Conservation (phyloP, 2,113 vertebrate species). For the Pseudonaja textilis region DNA sequence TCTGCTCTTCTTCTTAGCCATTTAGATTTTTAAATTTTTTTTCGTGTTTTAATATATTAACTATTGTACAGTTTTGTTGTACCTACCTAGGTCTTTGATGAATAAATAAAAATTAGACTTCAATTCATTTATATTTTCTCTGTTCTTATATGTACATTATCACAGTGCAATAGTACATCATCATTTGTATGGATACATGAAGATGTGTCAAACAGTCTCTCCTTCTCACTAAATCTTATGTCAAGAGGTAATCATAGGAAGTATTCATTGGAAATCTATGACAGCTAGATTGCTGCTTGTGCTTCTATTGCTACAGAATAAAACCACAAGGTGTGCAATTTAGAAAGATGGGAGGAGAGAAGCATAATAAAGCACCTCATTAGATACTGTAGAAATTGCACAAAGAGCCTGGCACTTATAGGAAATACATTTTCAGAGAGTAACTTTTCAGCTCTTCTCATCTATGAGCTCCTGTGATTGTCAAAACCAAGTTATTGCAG, state of each 20-base stretch:
- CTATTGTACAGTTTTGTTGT: background rate
- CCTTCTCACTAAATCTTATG: background rate
- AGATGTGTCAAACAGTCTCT: background rate
- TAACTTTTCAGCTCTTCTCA: background rate
- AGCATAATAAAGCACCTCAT: background rate
- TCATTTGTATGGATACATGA: background rate
- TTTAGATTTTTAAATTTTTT: background rate
- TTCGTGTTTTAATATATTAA: background rate
- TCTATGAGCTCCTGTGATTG: background rate
- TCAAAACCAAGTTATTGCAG: background rate
- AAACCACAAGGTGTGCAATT: background rate
- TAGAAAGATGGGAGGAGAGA: background rate
- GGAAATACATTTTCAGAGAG: background rate
- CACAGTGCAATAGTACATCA: background rate
- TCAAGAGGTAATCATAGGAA: background rate
- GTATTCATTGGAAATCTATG: background rate
- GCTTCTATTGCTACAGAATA: background rate
- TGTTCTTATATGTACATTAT: background rate
- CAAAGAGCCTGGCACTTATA: constrained; percentile 6
- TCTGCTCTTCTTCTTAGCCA: background rate
- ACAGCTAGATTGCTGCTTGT: background rate
- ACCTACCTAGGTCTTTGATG: background rate
- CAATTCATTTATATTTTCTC: background rate
- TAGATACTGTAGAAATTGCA: background rate
- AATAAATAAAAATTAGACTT: background rate